These are phyloP conservation scores for Caiman crocodilus DNA, from an alignment of 2,797 vertebrate genomes.

Conservation along the genomic window DNA sequence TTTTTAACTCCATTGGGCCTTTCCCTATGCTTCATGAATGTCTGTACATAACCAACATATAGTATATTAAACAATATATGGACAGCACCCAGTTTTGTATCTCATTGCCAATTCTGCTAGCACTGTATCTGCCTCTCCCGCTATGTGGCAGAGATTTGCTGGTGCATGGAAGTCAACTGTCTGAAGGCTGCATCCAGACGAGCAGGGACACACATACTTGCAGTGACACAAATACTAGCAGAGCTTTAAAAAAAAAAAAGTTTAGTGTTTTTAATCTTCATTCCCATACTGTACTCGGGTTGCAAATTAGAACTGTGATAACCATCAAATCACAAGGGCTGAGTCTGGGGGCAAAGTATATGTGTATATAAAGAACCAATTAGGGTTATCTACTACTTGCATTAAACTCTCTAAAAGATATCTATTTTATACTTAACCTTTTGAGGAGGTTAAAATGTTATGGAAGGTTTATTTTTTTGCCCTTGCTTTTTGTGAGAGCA, in stretches of 20 bases:
- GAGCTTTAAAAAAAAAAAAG: not conserved
- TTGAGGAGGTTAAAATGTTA: slow-evolving; percentile 11
- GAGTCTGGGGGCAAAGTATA: not conserved
- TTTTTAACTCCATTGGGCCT: too few species aligned
- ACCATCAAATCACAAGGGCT: not conserved
- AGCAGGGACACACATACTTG: too few species aligned
- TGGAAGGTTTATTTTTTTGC: not conserved
- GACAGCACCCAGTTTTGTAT: not conserved
- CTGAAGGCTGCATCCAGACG: not conserved
- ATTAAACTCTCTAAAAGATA: not conserved
- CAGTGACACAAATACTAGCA: too few species aligned
- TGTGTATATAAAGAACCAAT: slow-evolving; percentile 51
- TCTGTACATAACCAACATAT: too few species aligned
- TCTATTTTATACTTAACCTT: not conserved
- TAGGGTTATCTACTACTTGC: slow-evolving; percentile 45
- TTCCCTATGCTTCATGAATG: too few species aligned
- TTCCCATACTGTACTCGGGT: slow-evolving; percentile 63
- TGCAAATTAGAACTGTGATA: slow-evolving; percentile 71
- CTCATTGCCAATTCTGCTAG: accelerated
- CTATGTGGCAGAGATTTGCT: not conserved
- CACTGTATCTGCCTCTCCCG: not conserved
- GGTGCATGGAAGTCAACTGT: accelerated
- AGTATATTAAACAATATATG: not conserved
- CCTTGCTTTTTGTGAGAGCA: not conserved
- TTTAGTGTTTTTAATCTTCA: too few species aligned